Base-by-base conservation (phyloP, 2,113 vertebrate genomes). In the Lamprotornis superbus region DNA sequence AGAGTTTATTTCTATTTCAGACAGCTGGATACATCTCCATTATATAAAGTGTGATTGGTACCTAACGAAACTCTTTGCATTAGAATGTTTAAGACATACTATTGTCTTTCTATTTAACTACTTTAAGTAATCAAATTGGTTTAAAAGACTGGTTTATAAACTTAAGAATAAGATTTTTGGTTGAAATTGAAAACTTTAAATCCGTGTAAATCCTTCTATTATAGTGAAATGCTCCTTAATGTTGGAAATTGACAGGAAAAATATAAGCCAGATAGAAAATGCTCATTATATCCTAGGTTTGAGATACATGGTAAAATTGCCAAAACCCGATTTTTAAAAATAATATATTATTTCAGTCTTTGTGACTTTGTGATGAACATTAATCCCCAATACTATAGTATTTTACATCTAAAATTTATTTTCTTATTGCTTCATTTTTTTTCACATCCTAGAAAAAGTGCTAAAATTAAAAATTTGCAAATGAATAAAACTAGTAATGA, bases 151-250 rank as follows among this genome's bases (percentile, higher is more conserved):
- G 53, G 39, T 42, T 87, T 47, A 84, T 50, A 77, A 74, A 70
- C 73, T 78, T 74, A 74, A 86, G 39, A 59, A 60, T 89, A 93
- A 84, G 42, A 87, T 28, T 81, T 74, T 40, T 77, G 30, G 39
- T 84, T 93, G 90, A 91, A 87, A 79, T n/a, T 3, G 12, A 85
- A 84, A 85, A 84, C 74, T 75, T 71, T 35, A 90, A 94, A 87
- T 79, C 86, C 9, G 30, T 35, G 40, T 78, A 90, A 92, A 95
- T 79, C 52, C 57, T 82, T 55, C 35, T 83, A 39, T 79, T 73
- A 52, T 35, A 75, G 9, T 42, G 47, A 84, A 95, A 84, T 53
- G 89, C 28, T 70, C 60, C 31, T 55, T 69, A 78, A 40, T 37
- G 15, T 20, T 84, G 15, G 31, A 93, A 73, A 90, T 63, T 44